Evolutionary conservation across 1,140 invertebrate genomes (phyloP), one percentile per base, ranked within the genome.

Genomic region (Heliconius eleuchia): DNA sequence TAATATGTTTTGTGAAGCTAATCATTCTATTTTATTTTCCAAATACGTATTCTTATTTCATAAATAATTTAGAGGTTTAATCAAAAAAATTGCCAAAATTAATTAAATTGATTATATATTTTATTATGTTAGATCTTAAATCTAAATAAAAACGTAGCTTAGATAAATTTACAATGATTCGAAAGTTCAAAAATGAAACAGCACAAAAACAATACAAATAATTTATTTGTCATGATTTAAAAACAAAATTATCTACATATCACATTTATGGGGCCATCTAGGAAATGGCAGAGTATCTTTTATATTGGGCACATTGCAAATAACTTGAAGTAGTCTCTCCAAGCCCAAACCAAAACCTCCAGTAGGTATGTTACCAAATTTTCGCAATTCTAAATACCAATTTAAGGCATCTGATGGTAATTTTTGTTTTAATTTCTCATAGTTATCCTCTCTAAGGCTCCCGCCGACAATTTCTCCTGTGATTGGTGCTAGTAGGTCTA

Each of bases 281-380:
- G 99, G 99, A 95, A 99, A 99, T n/a, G 98, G 97, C 87, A 99
- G 96, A 11, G 97, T 97, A 90, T 99, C 99, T 95, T 98, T 98
- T 80, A 99, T 99, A 92, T 99, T 99, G 39, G 94, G 88, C 60
- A 98, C 96, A 60, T 96, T 96, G 71, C 98, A 96, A 5, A 99
- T 73, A 70, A 96, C 96, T 94, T 99, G 98, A 73, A 99, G 90
- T 85, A 97, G 97, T 90, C 99, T 96, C 91, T 99, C 99, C 89
- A 99, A 97, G 13, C 99, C 99, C 87, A 99, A 95, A 73, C 99
- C 99, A 95, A 98, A 99, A 0, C 99, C 99, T 27, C 97, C 98
- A 55, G 98, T 98, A 1, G 98, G 96, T 72, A 98, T 96, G 83
- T 97, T 97, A 5, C 99, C 99, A 95, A 96, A 98, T 95, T 97